Evolutionary conservation across 2,113 vertebrate genomes (phyloP).

Genomic region (Empidonax traillii): DNA sequence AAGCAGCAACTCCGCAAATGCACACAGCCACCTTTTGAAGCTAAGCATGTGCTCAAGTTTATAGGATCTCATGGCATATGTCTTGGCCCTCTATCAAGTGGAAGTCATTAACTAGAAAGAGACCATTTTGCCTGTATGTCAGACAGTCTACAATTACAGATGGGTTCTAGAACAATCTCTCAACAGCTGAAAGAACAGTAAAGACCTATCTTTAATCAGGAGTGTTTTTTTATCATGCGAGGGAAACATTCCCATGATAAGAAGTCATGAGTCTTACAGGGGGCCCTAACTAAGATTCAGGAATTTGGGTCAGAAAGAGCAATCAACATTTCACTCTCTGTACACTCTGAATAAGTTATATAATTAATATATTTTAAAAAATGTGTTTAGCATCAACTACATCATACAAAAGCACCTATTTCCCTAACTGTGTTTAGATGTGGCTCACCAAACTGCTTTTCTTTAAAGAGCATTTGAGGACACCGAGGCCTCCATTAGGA

Average conservation of each 20-base stretch:
- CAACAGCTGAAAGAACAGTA: neutral
- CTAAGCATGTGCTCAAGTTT: neutral
- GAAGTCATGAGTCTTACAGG: neutral
- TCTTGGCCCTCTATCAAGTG: neutral
- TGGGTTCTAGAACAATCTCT: neutral
- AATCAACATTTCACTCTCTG: neutral
- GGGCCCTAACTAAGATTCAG: neutral
- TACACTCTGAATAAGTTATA: neutral
- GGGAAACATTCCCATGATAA: neutral
- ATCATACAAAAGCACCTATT: neutral
- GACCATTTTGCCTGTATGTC: neutral
- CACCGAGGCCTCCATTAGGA: neutral
- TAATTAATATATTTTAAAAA: neutral
- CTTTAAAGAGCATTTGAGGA: neutral
- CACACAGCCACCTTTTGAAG: neutral
- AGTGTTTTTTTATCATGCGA: fast-evolving
- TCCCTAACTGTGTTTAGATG: neutral
- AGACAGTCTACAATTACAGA: neutral
- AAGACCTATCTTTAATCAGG: neutral
- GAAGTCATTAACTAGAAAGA: neutral
- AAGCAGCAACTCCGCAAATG: neutral
- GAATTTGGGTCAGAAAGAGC: neutral
- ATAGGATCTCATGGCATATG: neutral
- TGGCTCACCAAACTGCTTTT: neutral
- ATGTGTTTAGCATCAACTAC: neutral